Base-by-base conservation (phyloP, 2,113 vertebrate genomes). In the Odocoileus virginianus region DNA sequence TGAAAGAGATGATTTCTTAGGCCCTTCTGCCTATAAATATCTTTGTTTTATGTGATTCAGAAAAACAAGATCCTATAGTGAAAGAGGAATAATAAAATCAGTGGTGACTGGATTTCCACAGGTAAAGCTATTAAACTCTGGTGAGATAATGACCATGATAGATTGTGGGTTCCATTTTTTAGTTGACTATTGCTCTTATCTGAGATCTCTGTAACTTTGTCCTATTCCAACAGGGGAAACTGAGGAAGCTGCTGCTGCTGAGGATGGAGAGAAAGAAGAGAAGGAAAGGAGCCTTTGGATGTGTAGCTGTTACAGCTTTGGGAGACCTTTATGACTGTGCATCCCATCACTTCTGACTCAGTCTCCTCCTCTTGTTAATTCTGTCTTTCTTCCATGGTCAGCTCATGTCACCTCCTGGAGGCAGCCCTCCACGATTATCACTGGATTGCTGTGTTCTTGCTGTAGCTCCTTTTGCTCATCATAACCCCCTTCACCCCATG, bases 251-350 rank as follows among this genome's bases (percentile, higher is more conserved):
- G 17, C 19, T n/a, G 4, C 50, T 71, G 19, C 11, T 33, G 40
- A 21, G 1, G 23, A 7, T 17, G 23, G 17, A 47, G 33, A 47
- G 11, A 11, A 64, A 43, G 25, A 43, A 40, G 15, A 85, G 40
- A 36, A 33, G 76, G 43, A 40, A 40, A 3, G 16, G 2, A 14
- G 2, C 1, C 17, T 11, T 21, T 27, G 7, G 12, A 50, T 1
- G 15, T 1, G 13, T 13, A 84, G 30, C 57, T 30, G 30, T 5
- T 55, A 12, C 17, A 43, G 8, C 36, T 78, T 40, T n/a, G 5
- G 5, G 33, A 47, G 13, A 36, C 3, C 13, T 83, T 47, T 3
- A n/a, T 54, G 84, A 21, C 36, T 76, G 64, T 84, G 19, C 25
- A 64, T 0, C 14, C 14, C 15, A 15, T 28, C 36, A 10, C 14